Evolutionary conservation across 2,797 vertebrate species (phyloP).

Genomic region (Hybognathus amarus): DNA sequence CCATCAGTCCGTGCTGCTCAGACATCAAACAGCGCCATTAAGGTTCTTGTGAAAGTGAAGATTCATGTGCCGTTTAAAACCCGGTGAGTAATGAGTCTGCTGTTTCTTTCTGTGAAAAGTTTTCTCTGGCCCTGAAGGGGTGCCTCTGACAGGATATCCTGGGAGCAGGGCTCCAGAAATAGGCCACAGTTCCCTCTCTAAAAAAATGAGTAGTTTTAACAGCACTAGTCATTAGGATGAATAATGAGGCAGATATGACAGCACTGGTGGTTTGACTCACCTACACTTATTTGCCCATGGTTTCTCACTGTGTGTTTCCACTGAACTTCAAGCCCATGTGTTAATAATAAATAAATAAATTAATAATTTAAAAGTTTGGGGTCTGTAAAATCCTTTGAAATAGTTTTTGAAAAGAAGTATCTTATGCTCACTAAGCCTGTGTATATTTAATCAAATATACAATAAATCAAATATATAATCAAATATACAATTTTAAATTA

Average conservation of each 20-base stretch:
- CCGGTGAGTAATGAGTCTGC: conserved; percentile 52
- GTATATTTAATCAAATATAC: background rate
- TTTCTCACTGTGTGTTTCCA: conserved; percentile 27
- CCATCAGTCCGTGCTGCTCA: conserved; percentile 57
- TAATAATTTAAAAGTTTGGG: background rate
- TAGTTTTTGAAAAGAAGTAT: background rate
- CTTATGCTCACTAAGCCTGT: background rate
- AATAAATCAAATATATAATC: background rate
- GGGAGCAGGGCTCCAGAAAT: conserved; percentile 49
- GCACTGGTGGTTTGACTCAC: conserved; percentile 43
- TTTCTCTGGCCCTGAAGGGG: conserved; percentile 25
- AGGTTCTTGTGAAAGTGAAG: conserved; percentile 59
- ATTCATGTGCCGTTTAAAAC: conserved; percentile 56
- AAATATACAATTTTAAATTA: background rate
- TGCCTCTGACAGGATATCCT: conserved; percentile 36
- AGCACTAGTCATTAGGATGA: conserved; percentile 53
- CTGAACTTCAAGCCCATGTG: background rate
- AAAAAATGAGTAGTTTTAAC: conserved; percentile 45
- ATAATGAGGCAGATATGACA: conserved; percentile 57
- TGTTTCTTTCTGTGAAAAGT: conserved; percentile 46
- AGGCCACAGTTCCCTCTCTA: conserved; percentile 31
- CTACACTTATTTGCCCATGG: conserved; percentile 48
- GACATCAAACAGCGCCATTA: conserved; percentile 68
- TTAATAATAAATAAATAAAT: too few relatives aligned
- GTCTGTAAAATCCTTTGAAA: background rate